These are phyloP conservation scores for Stegodyphus mimosarum DNA, from an alignment of 1,140 invertebrate species.

Conservation along the genomic window DNA sequence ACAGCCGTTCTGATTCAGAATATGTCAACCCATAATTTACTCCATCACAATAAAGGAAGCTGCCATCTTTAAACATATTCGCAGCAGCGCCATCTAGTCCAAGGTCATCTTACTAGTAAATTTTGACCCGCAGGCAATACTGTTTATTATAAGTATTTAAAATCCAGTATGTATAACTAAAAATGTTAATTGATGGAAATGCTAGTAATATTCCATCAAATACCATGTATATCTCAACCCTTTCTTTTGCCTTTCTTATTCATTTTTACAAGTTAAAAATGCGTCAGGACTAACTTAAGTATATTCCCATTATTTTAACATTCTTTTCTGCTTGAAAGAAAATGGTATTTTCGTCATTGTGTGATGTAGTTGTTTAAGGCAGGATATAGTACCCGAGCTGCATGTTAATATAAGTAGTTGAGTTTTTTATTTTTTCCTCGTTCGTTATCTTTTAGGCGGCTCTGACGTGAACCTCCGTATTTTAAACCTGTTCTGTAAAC, in stretches of 20 bases:
- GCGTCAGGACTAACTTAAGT: not conserved
- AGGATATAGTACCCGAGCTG: too few relatives aligned
- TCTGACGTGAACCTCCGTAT: too few relatives aligned
- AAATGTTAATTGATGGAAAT: conserved; percentile 47
- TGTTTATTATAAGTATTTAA: not conserved
- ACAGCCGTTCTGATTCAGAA: conserved; percentile 58
- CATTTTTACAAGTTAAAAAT: too few relatives aligned
- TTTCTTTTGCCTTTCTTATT: too few relatives aligned
- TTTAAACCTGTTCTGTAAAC: too few relatives aligned
- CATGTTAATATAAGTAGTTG: too few relatives aligned
- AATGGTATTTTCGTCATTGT: not conserved
- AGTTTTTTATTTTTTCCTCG: too few relatives aligned
- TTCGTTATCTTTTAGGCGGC: too few relatives aligned
- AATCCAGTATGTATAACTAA: conserved; percentile 28
- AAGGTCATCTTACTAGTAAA: conserved; percentile 59
- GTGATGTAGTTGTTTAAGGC: too few relatives aligned
- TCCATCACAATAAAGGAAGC: conserved; percentile 62
- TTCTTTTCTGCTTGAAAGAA: not conserved
- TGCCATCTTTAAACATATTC: conserved; percentile 61
- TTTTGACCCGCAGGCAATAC: conserved; percentile 50
- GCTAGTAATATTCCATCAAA: too few relatives aligned
- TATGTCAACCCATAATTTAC: conserved; percentile 62
- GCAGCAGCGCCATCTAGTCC: conserved; percentile 57
- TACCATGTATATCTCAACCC: too few relatives aligned
- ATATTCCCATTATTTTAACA: not conserved